Conservation (phyloP, 2,888 invertebrate species). For the Nysson spinosus region DNA sequence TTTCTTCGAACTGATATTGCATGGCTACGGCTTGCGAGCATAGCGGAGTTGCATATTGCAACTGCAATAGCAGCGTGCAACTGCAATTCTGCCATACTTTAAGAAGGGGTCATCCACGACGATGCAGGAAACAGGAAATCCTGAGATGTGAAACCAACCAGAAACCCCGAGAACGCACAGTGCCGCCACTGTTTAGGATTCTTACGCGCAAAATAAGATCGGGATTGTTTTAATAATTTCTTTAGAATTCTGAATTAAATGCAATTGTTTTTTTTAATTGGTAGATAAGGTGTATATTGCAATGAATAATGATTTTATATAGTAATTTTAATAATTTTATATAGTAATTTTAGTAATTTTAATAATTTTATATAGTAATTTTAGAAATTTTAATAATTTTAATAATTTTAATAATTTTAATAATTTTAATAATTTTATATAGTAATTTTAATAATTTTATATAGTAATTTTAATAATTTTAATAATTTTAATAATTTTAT, state of each 20-base stretch:
- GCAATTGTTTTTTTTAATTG: too few species aligned
- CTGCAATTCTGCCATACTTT: constrained; percentile 27
- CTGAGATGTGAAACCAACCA: constrained; percentile 70
- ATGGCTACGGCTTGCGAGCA: constrained; percentile 34
- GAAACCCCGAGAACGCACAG: constrained; percentile 64
- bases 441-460: too few species aligned
- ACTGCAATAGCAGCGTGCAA: constrained; percentile 31
- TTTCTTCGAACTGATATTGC: constrained; percentile 25
- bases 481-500: too few species aligned
- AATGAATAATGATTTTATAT: too few species aligned
- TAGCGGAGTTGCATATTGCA: constrained; percentile 23
- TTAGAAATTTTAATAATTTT: too few species aligned
- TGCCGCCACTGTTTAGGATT: constrained; percentile 64
- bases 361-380: too few species aligned
- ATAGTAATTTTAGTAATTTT: too few species aligned
- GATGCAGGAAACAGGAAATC: constrained; percentile 73
- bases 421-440: too few species aligned
- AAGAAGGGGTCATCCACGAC: constrained; percentile 53
- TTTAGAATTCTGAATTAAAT: not conserved
- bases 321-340: too few species aligned
- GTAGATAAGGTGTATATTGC: too few species aligned
- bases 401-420: too few species aligned
- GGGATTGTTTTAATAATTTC: constrained; percentile 21
- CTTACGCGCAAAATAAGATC: constrained; percentile 42
- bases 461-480: too few species aligned